phyloP scores from a whole-genome alignment of 1,140 invertebrate genomes.

The Bursaphelenchus mucronatus region DNA sequence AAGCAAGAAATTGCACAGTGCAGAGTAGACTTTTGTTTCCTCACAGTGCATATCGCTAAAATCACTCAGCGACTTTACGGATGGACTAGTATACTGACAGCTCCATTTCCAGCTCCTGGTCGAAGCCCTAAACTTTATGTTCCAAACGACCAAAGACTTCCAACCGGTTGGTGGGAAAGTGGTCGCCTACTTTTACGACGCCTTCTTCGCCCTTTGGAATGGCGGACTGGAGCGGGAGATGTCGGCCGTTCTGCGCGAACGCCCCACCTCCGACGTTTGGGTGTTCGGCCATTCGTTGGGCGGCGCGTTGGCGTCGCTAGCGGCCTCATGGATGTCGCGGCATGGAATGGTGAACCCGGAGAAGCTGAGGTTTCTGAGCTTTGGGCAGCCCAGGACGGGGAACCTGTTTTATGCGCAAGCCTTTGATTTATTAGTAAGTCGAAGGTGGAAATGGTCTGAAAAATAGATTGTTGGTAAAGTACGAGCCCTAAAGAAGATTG shows the following conservation, averaged over 20 bases:
- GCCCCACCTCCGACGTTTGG: constrained; percentile 42
- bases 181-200: constrained; percentile 38
- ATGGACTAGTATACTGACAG: too few species aligned
- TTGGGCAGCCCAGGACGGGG: constrained; percentile 39
- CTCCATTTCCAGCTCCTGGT: constrained; percentile 34
- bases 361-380: constrained; percentile 35
- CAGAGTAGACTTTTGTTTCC: too few species aligned
- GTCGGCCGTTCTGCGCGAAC: constrained; percentile 13
- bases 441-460: neutral
- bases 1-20: too few species aligned
- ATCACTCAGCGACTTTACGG: too few species aligned
- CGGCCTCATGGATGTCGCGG: constrained; percentile 41
- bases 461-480: constrained; percentile 10
- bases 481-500: too few species aligned
- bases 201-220: constrained; percentile 44
- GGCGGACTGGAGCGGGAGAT: constrained; percentile 35
- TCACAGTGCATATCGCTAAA: too few species aligned
- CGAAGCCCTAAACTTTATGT: constrained; percentile 41
- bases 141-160: constrained; percentile 45
- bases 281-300: constrained; percentile 41
- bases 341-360: constrained; percentile 24
- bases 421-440: constrained; percentile 36
- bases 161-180: constrained; percentile 44
- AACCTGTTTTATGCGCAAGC: constrained; percentile 39
- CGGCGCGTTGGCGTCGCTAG: constrained; percentile 35